These are phyloP conservation scores for Huso huso DNA, from an alignment of 2,797 vertebrate species.

Conservation along the genomic window DNA sequence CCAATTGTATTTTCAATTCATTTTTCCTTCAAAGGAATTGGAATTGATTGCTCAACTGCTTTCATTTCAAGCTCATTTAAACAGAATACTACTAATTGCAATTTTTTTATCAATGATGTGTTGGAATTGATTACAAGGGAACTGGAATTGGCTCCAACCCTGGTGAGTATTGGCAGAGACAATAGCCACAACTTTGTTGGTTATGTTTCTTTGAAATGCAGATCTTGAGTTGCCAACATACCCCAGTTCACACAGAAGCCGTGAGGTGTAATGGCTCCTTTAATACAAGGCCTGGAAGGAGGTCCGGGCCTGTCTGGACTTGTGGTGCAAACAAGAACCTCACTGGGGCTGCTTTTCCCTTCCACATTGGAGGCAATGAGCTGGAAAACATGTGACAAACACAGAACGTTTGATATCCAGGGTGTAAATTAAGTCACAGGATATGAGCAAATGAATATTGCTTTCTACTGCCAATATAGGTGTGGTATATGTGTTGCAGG, in stretches of 20 bases:
- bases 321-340: slow-evolving; percentile 88
- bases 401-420: no score
- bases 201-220: not conserved
- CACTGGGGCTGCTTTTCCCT: slow-evolving; percentile 88
- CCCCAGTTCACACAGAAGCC: slow-evolving; percentile 89
- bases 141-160: no score
- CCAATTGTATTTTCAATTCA: no score
- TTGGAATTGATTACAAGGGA: not conserved
- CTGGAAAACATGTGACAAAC: slow-evolving; percentile 44
- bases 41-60: no score
- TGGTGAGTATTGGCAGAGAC: no score
- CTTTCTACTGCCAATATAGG: no score
- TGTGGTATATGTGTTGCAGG: no score
- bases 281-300: slow-evolving; percentile 71
- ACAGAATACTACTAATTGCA: not conserved
- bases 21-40: no score
- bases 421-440: no score
- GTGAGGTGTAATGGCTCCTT: slow-evolving; percentile 64
- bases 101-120: not conserved
- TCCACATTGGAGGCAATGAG: slow-evolving; percentile 86
- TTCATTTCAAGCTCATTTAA: no score
- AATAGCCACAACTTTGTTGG: no score
- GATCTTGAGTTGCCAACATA: slow-evolving; percentile 38
- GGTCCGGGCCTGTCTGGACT: slow-evolving; percentile 89
- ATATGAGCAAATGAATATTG: no score